These are phyloP conservation scores for Sialia sialis DNA, from an alignment of 2,113 vertebrate genomes.

Conservation along the genomic window DNA sequence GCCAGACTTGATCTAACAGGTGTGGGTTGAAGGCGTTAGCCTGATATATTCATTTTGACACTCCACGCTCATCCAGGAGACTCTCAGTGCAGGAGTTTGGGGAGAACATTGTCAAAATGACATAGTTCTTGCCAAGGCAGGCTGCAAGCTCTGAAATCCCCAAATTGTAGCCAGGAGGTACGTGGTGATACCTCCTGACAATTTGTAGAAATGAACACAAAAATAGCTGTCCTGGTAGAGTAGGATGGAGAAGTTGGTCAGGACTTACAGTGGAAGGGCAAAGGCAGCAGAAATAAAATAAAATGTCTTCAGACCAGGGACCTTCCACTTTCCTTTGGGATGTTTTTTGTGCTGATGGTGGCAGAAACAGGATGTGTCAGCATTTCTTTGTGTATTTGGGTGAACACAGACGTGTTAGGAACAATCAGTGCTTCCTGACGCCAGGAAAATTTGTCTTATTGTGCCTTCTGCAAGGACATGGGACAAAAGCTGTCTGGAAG, in stretches of 20 bases:
- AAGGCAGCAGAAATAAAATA: background rate
- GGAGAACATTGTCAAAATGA: background rate
- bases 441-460: background rate
- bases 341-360: background rate
- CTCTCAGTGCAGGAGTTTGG: background rate
- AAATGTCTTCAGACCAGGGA: background rate
- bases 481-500: background rate
- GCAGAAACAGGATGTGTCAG: background rate
- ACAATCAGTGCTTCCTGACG: background rate
- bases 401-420: background rate
- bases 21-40: background rate
- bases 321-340: background rate
- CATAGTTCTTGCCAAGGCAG: accelerated
- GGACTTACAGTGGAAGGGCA: background rate
- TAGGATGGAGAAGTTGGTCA: accelerated
- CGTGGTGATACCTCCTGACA: background rate
- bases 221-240: background rate
- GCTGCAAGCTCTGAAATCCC: background rate
- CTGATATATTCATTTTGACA: background rate
- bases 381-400: accelerated
- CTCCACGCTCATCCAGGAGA: background rate
- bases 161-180: background rate
- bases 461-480: background rate
- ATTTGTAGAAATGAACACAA: background rate
- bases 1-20: background rate